A percentile compares a stretch with the other conserved stretches of the same genome.
These are phyloP conservation scores for Amphipyra berbera DNA, from an alignment of 2,888 invertebrate species.

Conservation along the genomic window DNA sequence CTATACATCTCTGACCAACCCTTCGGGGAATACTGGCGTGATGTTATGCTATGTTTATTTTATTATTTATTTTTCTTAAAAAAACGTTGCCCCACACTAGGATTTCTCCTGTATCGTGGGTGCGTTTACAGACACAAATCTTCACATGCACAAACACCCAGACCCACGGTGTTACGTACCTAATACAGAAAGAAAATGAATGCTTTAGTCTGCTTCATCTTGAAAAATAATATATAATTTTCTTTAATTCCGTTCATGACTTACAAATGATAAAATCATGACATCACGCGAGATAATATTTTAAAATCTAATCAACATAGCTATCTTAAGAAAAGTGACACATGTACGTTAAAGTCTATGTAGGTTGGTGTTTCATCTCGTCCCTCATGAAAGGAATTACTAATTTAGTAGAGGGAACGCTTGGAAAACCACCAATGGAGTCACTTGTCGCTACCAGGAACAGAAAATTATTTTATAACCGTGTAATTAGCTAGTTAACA, in stretches of 20 bases:
- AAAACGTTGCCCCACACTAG: too few species aligned
- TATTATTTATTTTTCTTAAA: too few species aligned
- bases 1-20: too few species aligned
- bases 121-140: too few species aligned
- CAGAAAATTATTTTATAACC: constrained; percentile 38
- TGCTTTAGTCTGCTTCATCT: too few species aligned
- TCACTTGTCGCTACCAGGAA: constrained; percentile 38
- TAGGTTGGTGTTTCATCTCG: constrained; percentile 25
- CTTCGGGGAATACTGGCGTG: too few species aligned
- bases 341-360: constrained; percentile 27
- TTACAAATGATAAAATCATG: constrained; percentile 7
- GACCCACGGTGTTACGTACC: too few species aligned
- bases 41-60: too few species aligned
- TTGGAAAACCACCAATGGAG: constrained; percentile 37
- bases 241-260: not conserved
- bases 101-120: too few species aligned
- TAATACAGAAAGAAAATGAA: too few species aligned
- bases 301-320: constrained; percentile 18
- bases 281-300: constrained; percentile 9
- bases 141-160: too few species aligned
- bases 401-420: constrained; percentile 32
- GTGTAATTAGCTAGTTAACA: constrained; percentile 41
- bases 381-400: constrained; percentile 27
- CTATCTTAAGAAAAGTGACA: constrained; percentile 26
- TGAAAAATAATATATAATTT: not conserved